A percentile compares a stretch with the other conserved stretches of the same genome.
Evolutionary conservation across 2,797 vertebrate species (phyloP).

Genomic region (Sebastes minor): DNA sequence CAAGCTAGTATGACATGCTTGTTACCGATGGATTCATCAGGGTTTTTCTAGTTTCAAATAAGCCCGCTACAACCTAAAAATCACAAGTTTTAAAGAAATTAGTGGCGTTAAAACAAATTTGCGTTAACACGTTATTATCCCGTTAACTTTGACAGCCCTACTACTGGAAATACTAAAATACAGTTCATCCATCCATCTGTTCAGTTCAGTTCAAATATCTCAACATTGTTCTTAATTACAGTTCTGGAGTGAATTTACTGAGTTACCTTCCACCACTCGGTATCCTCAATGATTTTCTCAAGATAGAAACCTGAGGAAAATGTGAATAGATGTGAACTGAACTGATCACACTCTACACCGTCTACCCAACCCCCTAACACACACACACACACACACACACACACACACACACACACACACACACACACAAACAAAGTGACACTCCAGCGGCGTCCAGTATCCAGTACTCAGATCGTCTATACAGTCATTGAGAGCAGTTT

Average conservation of each 20-base stretch:
- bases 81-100: no score
- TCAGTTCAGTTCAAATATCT: not conserved
- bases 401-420: not conserved
- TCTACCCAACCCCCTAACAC: not conserved
- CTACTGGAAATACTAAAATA: not conserved
- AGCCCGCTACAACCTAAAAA: no score
- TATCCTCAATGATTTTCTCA: not conserved
- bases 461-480: constrained; percentile 3
- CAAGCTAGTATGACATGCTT: no score
- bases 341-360: not conserved
- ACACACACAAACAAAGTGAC: not conserved
- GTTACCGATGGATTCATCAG: no score
- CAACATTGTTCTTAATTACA: not conserved
- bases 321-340: constrained; percentile 8
- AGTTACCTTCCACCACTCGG: not conserved
- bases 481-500: not conserved
- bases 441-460: not conserved
- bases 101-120: no score
- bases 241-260: not conserved
- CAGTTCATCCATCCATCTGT: not conserved
- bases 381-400: not conserved
- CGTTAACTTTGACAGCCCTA: no score
- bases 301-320: not conserved
- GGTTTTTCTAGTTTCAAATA: no score
- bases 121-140: no score